Conservation (phyloP, 2,113 vertebrate species). For the Gobiocypris rarus region DNA sequence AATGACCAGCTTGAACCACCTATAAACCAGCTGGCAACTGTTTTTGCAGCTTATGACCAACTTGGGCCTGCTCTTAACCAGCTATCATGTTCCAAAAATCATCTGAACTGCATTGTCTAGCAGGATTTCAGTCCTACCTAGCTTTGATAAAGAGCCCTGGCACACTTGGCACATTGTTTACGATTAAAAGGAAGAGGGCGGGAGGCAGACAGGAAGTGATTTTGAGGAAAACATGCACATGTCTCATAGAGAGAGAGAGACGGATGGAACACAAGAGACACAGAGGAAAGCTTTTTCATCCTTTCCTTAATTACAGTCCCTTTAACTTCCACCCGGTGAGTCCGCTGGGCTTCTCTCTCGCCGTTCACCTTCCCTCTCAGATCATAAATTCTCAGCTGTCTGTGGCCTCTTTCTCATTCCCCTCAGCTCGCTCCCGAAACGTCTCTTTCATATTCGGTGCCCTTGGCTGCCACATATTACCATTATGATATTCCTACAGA, state of each 20-base stretch:
- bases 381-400: conserved; percentile 40
- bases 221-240: conserved; percentile 18
- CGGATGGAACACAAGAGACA: conserved; percentile 9
- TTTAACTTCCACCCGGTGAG: conserved; percentile 46
- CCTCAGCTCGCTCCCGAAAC: conserved; percentile 20
- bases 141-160: background rate
- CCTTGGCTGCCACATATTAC: conserved; percentile 5
- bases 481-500: background rate
- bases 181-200: background rate
- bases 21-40: background rate
- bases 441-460: conserved; percentile 32
- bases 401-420: conserved; percentile 39
- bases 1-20: background rate
- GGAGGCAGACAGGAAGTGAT: conserved; percentile 19
- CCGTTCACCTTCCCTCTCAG: conserved; percentile 1
- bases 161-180: conserved; percentile 6
- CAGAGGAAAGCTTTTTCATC: conserved; percentile 28
- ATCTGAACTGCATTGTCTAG: background rate
- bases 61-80: background rate
- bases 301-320: conserved; percentile 47
- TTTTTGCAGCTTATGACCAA: background rate
- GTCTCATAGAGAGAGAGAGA: conserved; percentile 6
- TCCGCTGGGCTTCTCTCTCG: conserved; percentile 20
- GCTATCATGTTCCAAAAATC: background rate
- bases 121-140: conserved; percentile 4